Conservation (phyloP, 2,113 vertebrate species). For the Lasiurus cinereus region DNA sequence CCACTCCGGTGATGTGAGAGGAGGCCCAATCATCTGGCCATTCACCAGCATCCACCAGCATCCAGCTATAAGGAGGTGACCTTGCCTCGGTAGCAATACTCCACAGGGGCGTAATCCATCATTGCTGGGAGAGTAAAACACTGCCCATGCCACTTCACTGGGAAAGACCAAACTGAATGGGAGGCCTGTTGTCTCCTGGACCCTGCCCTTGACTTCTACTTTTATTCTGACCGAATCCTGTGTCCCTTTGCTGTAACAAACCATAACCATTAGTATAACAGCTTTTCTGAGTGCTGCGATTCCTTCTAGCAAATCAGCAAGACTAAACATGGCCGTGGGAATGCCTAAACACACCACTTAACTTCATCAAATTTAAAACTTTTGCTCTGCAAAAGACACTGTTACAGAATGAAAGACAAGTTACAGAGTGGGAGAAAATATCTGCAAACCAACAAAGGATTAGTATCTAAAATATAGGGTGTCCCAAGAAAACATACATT, state of each 20-base stretch:
- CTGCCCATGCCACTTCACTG: no score
- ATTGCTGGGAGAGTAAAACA: neutral
- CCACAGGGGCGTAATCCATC: neutral
- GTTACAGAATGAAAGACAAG: neutral
- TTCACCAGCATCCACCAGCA: neutral
- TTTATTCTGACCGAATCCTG: neutral
- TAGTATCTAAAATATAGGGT: neutral
- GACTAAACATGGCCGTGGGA: neutral
- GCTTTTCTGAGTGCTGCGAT: neutral
- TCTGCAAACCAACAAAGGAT: neutral
- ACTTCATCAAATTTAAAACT: constrained; percentile 13
- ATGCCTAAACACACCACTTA: no score
- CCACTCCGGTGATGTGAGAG: neutral
- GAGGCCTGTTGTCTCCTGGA: neutral
- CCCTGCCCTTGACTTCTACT: neutral
- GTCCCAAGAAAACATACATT: no score
- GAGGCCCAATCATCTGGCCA: neutral
- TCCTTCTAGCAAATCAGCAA: neutral
- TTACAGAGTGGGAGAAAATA: neutral
- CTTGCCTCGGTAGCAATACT: neutral
- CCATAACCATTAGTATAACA: neutral
- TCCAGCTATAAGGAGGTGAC: neutral
- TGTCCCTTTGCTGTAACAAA: neutral
- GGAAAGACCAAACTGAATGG: neutral
- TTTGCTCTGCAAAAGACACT: neutral